Conservation (phyloP, 2,797 vertebrate species). For the Cynopterus sphinx region DNA sequence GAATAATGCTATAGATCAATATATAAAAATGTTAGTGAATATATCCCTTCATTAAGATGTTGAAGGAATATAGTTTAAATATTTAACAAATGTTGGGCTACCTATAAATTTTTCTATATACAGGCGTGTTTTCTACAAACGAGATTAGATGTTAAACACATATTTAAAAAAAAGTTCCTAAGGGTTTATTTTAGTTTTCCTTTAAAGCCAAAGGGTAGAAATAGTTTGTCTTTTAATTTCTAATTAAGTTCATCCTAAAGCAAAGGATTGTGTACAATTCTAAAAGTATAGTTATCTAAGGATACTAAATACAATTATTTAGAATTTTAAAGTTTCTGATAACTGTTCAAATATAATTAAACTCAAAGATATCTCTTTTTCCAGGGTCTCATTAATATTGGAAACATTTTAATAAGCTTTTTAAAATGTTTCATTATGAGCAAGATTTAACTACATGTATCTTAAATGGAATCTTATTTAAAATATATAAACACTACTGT, state of each 20-base stretch:
- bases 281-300: slow-evolving; percentile 19
- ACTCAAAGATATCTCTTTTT: slow-evolving; percentile 1
- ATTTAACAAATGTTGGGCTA: slow-evolving; percentile 30
- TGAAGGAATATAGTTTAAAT: slow-evolving; percentile 22
- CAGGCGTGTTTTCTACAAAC: slow-evolving; percentile 11
- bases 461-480: slow-evolving; percentile 36
- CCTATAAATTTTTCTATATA: slow-evolving; percentile 30
- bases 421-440: slow-evolving; percentile 6
- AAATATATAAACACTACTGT: not conserved
- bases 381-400: not conserved
- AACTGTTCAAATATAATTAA: slow-evolving; percentile 35
- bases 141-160: slow-evolving; percentile 8
- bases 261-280: slow-evolving; percentile 5
- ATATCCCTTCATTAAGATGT: slow-evolving; percentile 33
- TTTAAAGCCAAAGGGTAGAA: slow-evolving; percentile 35
- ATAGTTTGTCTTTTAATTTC: slow-evolving; percentile 30
- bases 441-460: not conserved
- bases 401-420: slow-evolving; percentile 22
- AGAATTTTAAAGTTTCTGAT: slow-evolving; percentile 44
- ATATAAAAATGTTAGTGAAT: slow-evolving; percentile 8
- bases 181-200: slow-evolving; percentile 40
- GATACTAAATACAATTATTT: slow-evolving; percentile 11
- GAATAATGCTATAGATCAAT: slow-evolving; percentile 35
- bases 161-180: not conserved
- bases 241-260: slow-evolving; percentile 39